Percentiles rank a stretch among this genome's conserved stretches.
Evolutionary conservation across 2,888 invertebrate genomes (phyloP).

Genomic region (Noctua pronuba): DNA sequence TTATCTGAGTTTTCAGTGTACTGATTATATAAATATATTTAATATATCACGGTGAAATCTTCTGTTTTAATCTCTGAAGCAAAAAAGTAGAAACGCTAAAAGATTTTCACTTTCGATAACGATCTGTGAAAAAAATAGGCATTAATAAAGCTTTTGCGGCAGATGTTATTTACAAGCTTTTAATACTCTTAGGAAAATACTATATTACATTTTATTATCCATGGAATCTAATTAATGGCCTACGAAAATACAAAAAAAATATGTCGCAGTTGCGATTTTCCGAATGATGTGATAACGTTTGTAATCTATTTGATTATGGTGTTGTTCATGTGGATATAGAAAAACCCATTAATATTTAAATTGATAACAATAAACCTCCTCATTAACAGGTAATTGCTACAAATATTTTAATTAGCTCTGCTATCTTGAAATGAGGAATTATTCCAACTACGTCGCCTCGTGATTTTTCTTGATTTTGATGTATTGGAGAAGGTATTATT

Average conservation of each 20-base stretch:
- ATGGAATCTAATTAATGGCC: constrained; percentile 49
- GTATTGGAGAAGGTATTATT: neutral
- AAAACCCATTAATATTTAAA: neutral
- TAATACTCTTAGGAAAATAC: constrained; percentile 32
- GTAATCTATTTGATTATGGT: constrained; percentile 23
- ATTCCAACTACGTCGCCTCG: too few species aligned
- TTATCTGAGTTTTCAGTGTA: neutral
- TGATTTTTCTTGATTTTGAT: too few species aligned
- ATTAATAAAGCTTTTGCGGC: constrained; percentile 14
- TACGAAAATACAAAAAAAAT: constrained; percentile 35
- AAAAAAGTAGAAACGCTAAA: neutral
- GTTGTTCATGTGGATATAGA: neutral
- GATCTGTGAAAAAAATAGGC: neutral
- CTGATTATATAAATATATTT: neutral
- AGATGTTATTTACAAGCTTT: neutral
- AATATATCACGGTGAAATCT: neutral
- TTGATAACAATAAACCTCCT: constrained; percentile 5
- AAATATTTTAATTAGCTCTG: neutral
- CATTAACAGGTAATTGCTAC: neutral
- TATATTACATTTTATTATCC: constrained; percentile 60
- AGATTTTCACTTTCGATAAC: neutral
- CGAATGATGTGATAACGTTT: constrained; percentile 7
- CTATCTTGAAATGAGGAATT: neutral
- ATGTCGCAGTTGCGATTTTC: neutral
- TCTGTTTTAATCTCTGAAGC: neutral